Evolutionary conservation across 2,113 vertebrate genomes (phyloP).

Genomic region (Podarcis muralis): DNA sequence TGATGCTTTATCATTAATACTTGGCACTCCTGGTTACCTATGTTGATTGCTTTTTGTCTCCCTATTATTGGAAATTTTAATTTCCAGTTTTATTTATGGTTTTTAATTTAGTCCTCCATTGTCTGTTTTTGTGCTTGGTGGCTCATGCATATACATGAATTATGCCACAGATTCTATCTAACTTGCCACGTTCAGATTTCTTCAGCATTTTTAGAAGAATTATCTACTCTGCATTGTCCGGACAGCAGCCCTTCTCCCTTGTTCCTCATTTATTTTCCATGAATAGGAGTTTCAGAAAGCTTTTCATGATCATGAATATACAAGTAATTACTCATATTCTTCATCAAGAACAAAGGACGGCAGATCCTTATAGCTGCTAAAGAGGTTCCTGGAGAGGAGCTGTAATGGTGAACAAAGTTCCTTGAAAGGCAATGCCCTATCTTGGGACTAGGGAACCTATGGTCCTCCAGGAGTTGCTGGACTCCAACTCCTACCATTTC

Average conservation of each 20-base stretch:
- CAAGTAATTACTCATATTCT: background rate
- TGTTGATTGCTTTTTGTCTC: slow-evolving; percentile 27
- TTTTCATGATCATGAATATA: background rate
- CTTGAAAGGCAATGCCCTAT: background rate
- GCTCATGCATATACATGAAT: slow-evolving; percentile 12
- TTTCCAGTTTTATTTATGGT: slow-evolving; percentile 9
- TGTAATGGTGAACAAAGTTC: background rate
- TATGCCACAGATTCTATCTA: slow-evolving; percentile 12
- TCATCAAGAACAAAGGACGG: background rate
- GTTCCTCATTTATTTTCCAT: background rate
- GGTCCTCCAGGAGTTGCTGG: background rate
- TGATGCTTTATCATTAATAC: slow-evolving; percentile 18
- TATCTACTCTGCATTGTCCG: background rate
- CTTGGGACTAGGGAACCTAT: background rate
- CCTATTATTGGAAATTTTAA: slow-evolving; percentile 17
- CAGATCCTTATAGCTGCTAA: background rate
- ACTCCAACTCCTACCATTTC: background rate
- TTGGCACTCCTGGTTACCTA: slow-evolving; percentile 17
- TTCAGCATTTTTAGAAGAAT: background rate
- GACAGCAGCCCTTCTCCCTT: background rate
- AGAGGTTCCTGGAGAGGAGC: background rate
- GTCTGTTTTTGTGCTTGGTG: slow-evolving; percentile 12
- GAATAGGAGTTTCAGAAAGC: background rate
- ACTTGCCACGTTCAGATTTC: background rate
- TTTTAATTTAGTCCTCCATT: slow-evolving; percentile 11